Base-by-base conservation (phyloP, 2,888 invertebrate species). In the Dasypogon diadema region DNA sequence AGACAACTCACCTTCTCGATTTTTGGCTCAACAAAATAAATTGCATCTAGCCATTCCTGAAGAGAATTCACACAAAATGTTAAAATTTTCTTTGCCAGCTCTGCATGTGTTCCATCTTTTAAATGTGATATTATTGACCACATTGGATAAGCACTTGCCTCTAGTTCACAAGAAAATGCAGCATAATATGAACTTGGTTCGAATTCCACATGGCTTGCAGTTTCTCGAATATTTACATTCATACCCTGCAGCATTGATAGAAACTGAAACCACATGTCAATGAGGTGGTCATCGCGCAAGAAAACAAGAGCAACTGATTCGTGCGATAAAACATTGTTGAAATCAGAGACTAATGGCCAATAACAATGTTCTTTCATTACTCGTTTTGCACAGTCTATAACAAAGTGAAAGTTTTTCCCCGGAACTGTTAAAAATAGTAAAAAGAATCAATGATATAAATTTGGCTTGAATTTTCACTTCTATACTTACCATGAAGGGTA, bases 341-440 rank as follows among this genome's bases (percentile, higher is more conserved):
- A 91, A 87, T 99, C 98, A 0, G 97, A 97, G 37, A 98, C 97
- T 5, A 98, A 89, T 0, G 98, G 98, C 98, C 98, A 99, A 85
- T 98, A 98, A 87, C 97, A 97, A 85, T 99, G 98, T 83, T 98
- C 96, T 87, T 96, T 97, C 96, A 99, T 97, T 21, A 97, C 94
- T 77, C 93, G 90, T 79, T 92, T 90, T 12, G 92, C 93, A 84
- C 98, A 98, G 84, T 98, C 96, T 63, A 98, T 97, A 21, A 98
- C 97, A 82, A 91, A 92, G 85, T 97, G 97, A 82, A 92, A 92
- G 84, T 96, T 96, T 82, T 91, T 91, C 21, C 89, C 89, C 1
- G 91, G 90, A 86, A 93, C 92, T 92, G 81, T 46, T 83, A 83
- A 81, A n/a, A n/a, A n/a, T n/a, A n/a, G n/a, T n/a, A n/a, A n/a